Base-by-base conservation (phyloP, 2,797 vertebrate genomes). In the Tragelaphus eurycerus region DNA sequence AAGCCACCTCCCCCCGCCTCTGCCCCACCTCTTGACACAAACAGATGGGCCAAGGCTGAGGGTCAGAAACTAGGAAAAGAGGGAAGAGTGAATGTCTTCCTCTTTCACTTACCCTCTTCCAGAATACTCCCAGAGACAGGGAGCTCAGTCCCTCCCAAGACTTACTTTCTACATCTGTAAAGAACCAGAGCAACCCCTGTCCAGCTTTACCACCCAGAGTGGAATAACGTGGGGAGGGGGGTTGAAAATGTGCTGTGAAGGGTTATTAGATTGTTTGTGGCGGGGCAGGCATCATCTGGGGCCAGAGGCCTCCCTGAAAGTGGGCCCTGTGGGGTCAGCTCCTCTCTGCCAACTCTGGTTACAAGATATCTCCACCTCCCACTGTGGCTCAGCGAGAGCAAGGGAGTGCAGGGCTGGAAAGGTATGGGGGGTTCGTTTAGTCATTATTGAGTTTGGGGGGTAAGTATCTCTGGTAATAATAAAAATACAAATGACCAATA, bases 1-100 rank as follows among this genome's bases (percentile, higher is more conserved):
- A 21, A 29, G 31, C 23, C 27, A 34, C 12, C n/a, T 2, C 4
- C n/a, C 1, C 1, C 29, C 1, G 2, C 62, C 4, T 0, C 31
- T 17, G 1, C 17, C 17, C 71, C 12, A 43, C 48, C 48, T 82
- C 48, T 64, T 31, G 5, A 7, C 25, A 81, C 11, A 23, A 17
- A 81, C 1, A 52, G 16, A 23, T 54, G 6, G 25, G 62, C 90
- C 11, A 23, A 83, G 52, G 46, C 48, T 34, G 17, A 38, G 48
- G 19, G 67, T 7, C 29, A 31, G 92, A n/a, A 85, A 86, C 17
- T 6, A 25, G n/a, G 3, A n/a, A 54, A 23, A 29, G 55, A 43
- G 25, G 67, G 38, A 23, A 71, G 34, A 27, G 29, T 25, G 34
- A 59, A 7, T 3, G 38, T 14, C 13, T 7, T 91, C 84, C 25